phyloP scores from a whole-genome alignment of 2,888 invertebrate genomes.

The Onthophagus sagittarius region DNA sequence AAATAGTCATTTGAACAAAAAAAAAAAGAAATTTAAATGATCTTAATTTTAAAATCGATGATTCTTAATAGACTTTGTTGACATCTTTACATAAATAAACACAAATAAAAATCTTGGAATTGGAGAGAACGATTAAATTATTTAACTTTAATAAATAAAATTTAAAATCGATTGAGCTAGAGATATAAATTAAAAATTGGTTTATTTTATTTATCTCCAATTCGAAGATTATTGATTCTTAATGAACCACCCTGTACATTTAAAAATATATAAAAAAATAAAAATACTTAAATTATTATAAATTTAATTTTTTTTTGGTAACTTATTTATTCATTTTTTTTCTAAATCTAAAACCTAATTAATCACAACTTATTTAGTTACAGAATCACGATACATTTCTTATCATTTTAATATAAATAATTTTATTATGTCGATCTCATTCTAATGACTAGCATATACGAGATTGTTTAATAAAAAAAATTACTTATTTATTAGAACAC shows the following conservation, averaged over 20 bases:
- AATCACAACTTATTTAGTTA: not conserved
- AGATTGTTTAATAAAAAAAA: not conserved
- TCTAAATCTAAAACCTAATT: not conserved
- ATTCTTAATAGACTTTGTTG: not conserved
- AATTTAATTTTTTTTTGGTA: too few species aligned
- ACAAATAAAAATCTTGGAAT: not conserved
- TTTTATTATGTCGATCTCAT: not conserved
- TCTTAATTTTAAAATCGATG: not conserved
- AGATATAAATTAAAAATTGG: too few species aligned
- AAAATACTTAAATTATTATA: too few species aligned
- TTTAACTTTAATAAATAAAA: too few species aligned
- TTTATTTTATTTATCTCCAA: too few species aligned
- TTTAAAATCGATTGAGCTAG: too few species aligned
- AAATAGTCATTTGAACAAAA: not conserved
- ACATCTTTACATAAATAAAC: not conserved
- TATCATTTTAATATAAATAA: too few species aligned
- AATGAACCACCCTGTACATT: too few species aligned
- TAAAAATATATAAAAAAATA: too few species aligned
- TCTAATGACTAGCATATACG: slow-evolving; percentile 3
- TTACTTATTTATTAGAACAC: slow-evolving; percentile 55
- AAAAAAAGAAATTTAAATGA: not conserved
- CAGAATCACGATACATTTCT: not conserved
- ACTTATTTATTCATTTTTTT: not conserved
- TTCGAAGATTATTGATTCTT: too few species aligned
- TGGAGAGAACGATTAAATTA: not conserved